Percentiles rank a stretch among this genome's conserved stretches.
Evolutionary conservation across 1,140 invertebrate genomes (phyloP).

Genomic region (Zaprionus ghesquierei): DNA sequence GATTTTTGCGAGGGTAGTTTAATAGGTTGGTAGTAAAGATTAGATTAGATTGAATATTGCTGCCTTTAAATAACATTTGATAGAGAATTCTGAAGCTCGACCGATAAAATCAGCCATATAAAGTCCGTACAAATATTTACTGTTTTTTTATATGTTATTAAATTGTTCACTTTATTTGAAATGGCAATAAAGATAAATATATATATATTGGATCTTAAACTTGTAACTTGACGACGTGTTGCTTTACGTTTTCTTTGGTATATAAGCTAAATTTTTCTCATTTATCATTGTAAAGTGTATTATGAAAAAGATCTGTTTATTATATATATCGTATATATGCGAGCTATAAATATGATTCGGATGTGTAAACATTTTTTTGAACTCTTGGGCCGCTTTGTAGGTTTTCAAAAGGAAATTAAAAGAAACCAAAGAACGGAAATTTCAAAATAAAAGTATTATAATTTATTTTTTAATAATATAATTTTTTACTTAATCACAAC

Average conservation of each 20-base stretch:
- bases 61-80: neutral
- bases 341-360: conserved; percentile 49
- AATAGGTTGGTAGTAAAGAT: neutral
- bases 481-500: conserved; percentile 68
- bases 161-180: conserved; percentile 29
- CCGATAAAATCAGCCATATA: neutral
- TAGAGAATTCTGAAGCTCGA: neutral
- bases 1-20: no score
- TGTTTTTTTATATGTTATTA: neutral
- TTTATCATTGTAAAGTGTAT: conserved; percentile 56
- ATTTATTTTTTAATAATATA: conserved; percentile 26
- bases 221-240: neutral
- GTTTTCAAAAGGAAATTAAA: conserved; percentile 5
- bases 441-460: conserved; percentile 37
- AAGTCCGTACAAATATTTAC: neutral
- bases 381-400: conserved; percentile 43
- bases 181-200: conserved; percentile 14
- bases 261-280: conserved; percentile 35
- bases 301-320: conserved; percentile 50
- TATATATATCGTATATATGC: conserved; percentile 16
- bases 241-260: conserved; percentile 43
- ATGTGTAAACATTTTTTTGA: conserved; percentile 49
- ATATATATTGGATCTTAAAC: conserved; percentile 1
- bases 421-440: conserved; percentile 2
- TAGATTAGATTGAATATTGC: neutral